Percentiles rank a stretch among this genome's conserved stretches.
phyloP scores from a whole-genome alignment of 2,888 invertebrate species.

The Syrista parreyssii region DNA sequence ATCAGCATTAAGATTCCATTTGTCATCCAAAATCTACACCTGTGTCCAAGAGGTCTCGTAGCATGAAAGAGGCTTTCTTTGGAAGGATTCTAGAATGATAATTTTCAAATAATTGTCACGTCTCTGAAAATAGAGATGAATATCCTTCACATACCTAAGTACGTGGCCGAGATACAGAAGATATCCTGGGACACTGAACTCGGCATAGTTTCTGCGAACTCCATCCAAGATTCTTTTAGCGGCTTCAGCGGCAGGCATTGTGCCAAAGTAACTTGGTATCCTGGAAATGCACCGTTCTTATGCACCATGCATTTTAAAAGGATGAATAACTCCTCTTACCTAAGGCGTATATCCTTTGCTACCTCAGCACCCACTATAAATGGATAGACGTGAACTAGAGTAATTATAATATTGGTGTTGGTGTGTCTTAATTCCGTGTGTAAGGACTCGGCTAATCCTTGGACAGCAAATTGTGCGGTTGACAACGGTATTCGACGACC shows the following conservation, averaged over 20 bases:
- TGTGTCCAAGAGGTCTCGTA: constrained; percentile 73
- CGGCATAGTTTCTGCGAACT: constrained; percentile 72
- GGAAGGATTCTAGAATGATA: constrained; percentile 68
- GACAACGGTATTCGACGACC: constrained; percentile 70
- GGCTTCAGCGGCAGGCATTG: constrained; percentile 71
- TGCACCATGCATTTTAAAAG: neutral
- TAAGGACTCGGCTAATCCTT: constrained; percentile 74
- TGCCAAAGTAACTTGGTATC: constrained; percentile 76
- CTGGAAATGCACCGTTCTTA: constrained; percentile 58
- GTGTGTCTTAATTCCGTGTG: constrained; percentile 72
- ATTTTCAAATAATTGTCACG: neutral
- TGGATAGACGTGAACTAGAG: constrained; percentile 74
- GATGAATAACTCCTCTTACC: constrained; percentile 59
- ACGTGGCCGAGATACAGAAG: constrained; percentile 71
- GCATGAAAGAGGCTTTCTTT: constrained; percentile 71
- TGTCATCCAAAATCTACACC: constrained; percentile 73
- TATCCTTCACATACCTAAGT: constrained; percentile 58
- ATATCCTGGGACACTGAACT: constrained; percentile 74
- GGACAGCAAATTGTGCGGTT: constrained; percentile 76
- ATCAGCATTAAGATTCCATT: neutral
- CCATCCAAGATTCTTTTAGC: constrained; percentile 73
- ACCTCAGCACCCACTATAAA: constrained; percentile 71
- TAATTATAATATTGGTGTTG: constrained; percentile 71
- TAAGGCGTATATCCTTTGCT: constrained; percentile 69
- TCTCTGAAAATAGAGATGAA: neutral